Evolutionary conservation across 2,888 invertebrate genomes (phyloP).

Genomic region (Phrixothrix hirtus): DNA sequence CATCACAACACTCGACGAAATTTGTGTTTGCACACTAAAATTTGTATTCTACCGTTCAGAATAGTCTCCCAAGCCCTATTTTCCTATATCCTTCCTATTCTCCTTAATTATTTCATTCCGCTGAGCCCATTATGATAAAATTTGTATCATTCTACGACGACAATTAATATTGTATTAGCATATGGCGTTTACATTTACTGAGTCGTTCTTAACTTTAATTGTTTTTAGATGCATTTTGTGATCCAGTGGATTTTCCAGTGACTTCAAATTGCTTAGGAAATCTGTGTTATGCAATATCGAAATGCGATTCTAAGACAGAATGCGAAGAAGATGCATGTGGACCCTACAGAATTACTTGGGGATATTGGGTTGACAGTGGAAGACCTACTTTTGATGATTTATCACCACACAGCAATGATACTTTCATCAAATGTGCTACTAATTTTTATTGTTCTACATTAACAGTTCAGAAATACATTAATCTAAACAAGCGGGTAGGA

Average conservation of each 20-base stretch:
- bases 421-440: background rate
- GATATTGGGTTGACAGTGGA: constrained; percentile 2
- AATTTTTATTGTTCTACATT: constrained; percentile 4
- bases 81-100: no score
- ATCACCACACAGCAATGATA: background rate
- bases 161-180: no score
- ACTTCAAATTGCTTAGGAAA: constrained; percentile 1
- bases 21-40: no score
- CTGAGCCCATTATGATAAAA: no score
- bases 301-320: background rate
- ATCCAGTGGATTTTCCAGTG: background rate
- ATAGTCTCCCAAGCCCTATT: no score
- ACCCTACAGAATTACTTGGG: constrained; percentile 1
- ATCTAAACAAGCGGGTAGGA: no score
- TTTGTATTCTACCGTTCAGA: no score
- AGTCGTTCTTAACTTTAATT: background rate
- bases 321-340: constrained; percentile 1
- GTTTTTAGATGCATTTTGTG: background rate
- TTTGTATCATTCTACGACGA: no score
- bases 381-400: background rate
- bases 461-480: constrained; percentile 1
- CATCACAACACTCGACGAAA: no score
- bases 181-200: background rate
- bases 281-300: background rate
- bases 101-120: no score